Percentiles rank a stretch among this genome's conserved stretches.
Evolutionary conservation across 2,797 vertebrate genomes (phyloP).

Genomic region (Scolopax rusticola): DNA sequence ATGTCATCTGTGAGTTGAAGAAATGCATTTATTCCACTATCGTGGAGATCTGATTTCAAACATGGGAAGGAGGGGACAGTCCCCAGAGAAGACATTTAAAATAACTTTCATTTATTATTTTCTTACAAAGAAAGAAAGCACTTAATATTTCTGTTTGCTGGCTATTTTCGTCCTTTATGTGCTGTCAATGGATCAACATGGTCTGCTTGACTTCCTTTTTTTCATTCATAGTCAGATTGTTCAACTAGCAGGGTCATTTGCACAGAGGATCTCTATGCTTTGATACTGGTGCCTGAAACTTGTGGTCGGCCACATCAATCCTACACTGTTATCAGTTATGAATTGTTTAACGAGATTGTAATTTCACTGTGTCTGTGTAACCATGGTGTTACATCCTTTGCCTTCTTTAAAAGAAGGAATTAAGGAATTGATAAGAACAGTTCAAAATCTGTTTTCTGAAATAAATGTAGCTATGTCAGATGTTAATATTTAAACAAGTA

Average conservation of each 20-base stretch:
- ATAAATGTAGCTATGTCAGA: not conserved
- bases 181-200: not conserved
- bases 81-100: not conserved
- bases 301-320: not conserved
- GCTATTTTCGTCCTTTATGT: not conserved
- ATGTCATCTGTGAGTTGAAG: not conserved
- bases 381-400: not conserved
- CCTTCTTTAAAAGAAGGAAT: not conserved
- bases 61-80: not conserved
- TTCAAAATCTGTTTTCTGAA: not conserved
- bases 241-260: slow-evolving; percentile 12
- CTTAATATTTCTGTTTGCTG: not conserved
- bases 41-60: not conserved
- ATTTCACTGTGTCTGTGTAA: not conserved
- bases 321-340: not conserved
- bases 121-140: not conserved
- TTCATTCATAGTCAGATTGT: not conserved
- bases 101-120: not conserved
- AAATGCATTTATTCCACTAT: not conserved
- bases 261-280: not conserved
- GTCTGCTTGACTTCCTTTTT: not conserved
- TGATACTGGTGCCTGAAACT: not conserved
- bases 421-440: not conserved
- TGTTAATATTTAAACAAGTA: not conserved
- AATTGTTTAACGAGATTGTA: not conserved